Evolutionary conservation across 1,140 invertebrate species (phyloP).

Genomic region (Leptopilina boulardi): DNA sequence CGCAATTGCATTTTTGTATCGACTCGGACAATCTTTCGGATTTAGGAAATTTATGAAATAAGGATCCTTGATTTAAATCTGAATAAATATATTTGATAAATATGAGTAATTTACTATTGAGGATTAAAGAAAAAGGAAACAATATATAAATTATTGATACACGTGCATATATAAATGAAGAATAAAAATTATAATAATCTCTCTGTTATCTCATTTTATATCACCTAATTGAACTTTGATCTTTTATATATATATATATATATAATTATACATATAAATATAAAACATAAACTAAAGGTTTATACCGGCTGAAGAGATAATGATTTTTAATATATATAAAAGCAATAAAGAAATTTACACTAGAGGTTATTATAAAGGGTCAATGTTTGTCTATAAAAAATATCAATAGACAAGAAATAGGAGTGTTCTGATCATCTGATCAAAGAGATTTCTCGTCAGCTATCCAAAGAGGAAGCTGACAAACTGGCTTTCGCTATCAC

Average conservation of each 20-base stretch:
- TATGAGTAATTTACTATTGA: too few species aligned
- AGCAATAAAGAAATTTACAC: background rate
- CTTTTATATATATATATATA: background rate
- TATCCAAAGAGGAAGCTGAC: slow-evolving; percentile 38
- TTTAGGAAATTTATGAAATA: too few species aligned
- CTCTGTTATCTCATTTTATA: background rate
- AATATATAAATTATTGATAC: too few species aligned
- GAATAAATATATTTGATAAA: too few species aligned
- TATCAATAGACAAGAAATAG: slow-evolving; percentile 22
- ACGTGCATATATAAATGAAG: background rate
- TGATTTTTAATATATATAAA: slow-evolving; percentile 3
- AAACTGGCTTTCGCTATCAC: slow-evolving; percentile 39
- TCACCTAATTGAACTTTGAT: background rate
- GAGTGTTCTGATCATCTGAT: slow-evolving; percentile 8
- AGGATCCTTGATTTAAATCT: too few species aligned
- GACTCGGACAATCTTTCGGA: too few species aligned
- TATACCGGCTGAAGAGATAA: background rate
- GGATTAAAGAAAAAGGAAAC: too few species aligned
- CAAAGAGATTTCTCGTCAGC: slow-evolving; percentile 34
- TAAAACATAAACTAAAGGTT: background rate
- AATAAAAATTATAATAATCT: background rate
- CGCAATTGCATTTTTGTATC: too few species aligned
- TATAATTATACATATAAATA: too few species aligned
- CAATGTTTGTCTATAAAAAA: slow-evolving; percentile 20
- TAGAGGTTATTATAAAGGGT: background rate